A percentile compares a stretch with the other conserved stretches of the same genome.
Evolutionary conservation across 2,797 vertebrate genomes (phyloP).

Genomic region (Micrastur ruficollis): DNA sequence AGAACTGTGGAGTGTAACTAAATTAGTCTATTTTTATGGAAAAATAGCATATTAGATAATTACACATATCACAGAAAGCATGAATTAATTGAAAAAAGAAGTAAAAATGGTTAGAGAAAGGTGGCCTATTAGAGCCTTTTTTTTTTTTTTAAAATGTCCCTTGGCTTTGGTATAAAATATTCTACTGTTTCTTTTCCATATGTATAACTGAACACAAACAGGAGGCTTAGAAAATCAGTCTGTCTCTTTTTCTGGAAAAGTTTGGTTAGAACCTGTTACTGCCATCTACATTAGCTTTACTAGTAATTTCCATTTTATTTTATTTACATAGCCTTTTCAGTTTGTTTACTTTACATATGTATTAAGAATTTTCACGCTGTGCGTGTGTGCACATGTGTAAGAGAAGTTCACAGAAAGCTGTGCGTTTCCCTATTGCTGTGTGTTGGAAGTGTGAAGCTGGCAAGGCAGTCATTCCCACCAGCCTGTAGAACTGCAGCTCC

Average conservation of each 20-base stretch:
- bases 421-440: rapidly evolving
- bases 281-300: background rate
- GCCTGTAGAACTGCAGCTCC: background rate
- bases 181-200: background rate
- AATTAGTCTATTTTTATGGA: background rate
- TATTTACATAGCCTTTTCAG: background rate
- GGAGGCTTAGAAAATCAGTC: background rate
- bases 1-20: background rate
- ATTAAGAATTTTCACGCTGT: background rate
- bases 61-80: background rate
- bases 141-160: background rate
- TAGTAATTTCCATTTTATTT: background rate
- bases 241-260: background rate
- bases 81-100: background rate
- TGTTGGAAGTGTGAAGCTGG: background rate
- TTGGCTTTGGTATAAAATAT: background rate
- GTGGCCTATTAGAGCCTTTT: background rate
- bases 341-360: rapidly evolving
- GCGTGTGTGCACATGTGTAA: rapidly evolving
- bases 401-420: background rate
- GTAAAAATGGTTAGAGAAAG: background rate
- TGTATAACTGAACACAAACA: background rate
- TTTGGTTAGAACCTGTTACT: background rate
- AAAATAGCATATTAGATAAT: background rate
- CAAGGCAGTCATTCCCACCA: background rate